Conservation (phyloP, 2,888 invertebrate genomes). For the Chymomyza fuscimana region DNA sequence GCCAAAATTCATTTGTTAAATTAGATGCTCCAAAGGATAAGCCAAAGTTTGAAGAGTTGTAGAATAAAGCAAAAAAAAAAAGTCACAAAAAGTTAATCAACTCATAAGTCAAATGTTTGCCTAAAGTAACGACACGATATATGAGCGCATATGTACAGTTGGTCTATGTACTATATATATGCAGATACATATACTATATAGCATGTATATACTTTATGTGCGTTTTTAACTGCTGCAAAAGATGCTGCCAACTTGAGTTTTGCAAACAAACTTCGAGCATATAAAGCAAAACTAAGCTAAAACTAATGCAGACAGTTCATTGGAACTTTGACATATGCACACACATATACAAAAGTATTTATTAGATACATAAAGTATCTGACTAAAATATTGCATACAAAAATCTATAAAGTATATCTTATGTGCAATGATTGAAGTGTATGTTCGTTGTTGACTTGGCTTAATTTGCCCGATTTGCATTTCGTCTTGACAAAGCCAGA, state of each 20-base stretch:
- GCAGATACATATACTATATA: too few relatives aligned
- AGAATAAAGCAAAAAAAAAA: constrained; percentile 10
- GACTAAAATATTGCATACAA: neutral
- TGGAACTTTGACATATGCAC: neutral
- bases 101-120: constrained; percentile 67
- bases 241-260: constrained; percentile 7
- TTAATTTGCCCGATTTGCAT: neutral
- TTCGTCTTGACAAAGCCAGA: neutral
- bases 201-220: neutral
- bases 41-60: neutral
- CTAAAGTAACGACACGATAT: constrained; percentile 34
- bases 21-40: constrained; percentile 10
- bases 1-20: constrained; percentile 34
- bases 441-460: neutral
- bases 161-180: constrained; percentile 8
- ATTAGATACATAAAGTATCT: neutral
- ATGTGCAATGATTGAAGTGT: neutral
- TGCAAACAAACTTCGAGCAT: neutral
- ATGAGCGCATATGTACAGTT: constrained; percentile 37
- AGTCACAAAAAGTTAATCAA: constrained; percentile 50
- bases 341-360: constrained; percentile 1
- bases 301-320: neutral
- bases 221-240: constrained; percentile 1
- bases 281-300: neutral
- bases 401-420: neutral